These are phyloP conservation scores for Amphipyra tragopoginis DNA, from an alignment of 2,888 invertebrate genomes.

Conservation along the genomic window DNA sequence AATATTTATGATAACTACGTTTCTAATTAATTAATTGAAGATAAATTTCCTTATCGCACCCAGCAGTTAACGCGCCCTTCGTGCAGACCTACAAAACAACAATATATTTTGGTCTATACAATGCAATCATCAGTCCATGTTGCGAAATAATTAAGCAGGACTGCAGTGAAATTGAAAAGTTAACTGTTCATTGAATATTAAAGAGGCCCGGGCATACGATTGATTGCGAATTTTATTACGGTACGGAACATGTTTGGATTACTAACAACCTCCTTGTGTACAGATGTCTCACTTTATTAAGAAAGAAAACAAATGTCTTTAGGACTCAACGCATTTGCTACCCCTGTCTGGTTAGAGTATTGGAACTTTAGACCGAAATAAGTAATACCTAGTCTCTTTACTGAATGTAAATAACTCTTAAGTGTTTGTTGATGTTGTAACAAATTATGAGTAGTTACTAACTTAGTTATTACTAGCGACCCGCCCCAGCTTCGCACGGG, in stretches of 20 bases:
- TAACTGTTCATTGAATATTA: conserved; percentile 38
- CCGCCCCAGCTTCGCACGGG: too few species aligned
- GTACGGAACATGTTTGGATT: conserved; percentile 19
- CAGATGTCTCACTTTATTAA: conserved; percentile 11
- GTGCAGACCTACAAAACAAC: conserved; percentile 2
- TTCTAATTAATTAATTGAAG: conserved; percentile 16
- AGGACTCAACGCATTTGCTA: conserved; percentile 7
- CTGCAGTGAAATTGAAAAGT: conserved; percentile 37
- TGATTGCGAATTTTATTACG: conserved; percentile 32
- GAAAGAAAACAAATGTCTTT: conserved; percentile 23
- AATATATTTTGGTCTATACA: conserved; percentile 2
- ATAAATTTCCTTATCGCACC: not conserved
- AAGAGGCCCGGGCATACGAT: conserved; percentile 9
- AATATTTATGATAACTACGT: conserved; percentile 5
- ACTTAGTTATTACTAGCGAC: too few species aligned
- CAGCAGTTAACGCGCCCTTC: conserved; percentile 5
- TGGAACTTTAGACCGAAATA: conserved; percentile 22
- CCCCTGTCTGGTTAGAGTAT: conserved; percentile 26
- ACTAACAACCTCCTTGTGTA: conserved; percentile 3
- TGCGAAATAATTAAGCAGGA: conserved; percentile 27
- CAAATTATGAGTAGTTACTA: not conserved
- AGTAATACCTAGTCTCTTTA: conserved; percentile 16
- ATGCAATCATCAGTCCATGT: conserved; percentile 17
- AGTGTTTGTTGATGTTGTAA: conserved; percentile 2
- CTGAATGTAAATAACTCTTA: conserved; percentile 18